A percentile compares a stretch with the other conserved stretches of the same genome.
These are phyloP conservation scores for Microdon myrmicae DNA, from an alignment of 2,888 invertebrate genomes.

Conservation along the genomic window DNA sequence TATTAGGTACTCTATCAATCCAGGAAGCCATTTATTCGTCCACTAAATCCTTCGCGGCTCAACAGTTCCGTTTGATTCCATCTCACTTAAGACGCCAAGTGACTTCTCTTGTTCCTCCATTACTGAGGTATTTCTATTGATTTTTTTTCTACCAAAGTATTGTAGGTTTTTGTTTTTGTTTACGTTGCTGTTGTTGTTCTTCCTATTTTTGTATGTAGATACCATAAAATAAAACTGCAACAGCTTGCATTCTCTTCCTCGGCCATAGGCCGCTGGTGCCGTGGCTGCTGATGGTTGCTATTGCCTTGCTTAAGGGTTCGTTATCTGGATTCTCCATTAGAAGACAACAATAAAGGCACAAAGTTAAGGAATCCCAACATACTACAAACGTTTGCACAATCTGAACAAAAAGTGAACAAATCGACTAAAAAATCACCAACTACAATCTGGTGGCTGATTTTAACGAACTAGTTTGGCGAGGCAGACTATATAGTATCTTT, in stretches of 20 bases:
- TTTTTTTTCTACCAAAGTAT: neutral
- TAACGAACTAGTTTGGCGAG: conserved; percentile 63
- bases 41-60: no score
- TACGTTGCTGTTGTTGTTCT: conserved; percentile 22
- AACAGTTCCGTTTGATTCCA: no score
- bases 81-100: neutral
- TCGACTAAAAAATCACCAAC: conserved; percentile 1
- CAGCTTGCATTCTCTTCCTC: conserved; percentile 4
- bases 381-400: conserved; percentile 26
- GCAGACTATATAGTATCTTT: conserved; percentile 33
- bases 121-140: conserved; percentile 1
- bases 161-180: neutral
- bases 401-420: conserved; percentile 7
- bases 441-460: conserved; percentile 59
- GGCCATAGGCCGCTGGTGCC: conserved; percentile 2
- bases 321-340: conserved; percentile 44
- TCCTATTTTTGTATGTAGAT: no score
- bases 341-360: conserved; percentile 10
- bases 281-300: conserved; percentile 9
- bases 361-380: conserved; percentile 5
- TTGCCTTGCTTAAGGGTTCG: conserved; percentile 17
- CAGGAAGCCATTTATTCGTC: no score
- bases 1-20: no score
- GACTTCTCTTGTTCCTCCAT: neutral
- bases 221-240: conserved; percentile 1